These are phyloP conservation scores for Hoplias malabaricus DNA, from an alignment of 2,113 vertebrate species.

Conservation along the genomic window DNA sequence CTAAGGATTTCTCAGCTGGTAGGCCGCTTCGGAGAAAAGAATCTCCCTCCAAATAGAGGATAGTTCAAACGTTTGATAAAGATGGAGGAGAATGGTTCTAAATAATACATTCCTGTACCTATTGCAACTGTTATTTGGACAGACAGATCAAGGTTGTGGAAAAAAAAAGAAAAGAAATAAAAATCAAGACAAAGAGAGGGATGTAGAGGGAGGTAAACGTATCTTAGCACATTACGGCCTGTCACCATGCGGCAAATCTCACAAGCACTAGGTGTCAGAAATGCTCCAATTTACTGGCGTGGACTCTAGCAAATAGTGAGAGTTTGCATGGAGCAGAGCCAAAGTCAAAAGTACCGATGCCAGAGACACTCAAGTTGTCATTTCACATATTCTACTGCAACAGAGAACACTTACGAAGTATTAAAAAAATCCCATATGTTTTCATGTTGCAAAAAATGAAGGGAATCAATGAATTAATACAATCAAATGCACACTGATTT, in stretches of 20 bases:
- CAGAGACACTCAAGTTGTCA: not conserved
- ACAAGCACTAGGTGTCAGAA: slow-evolving; percentile 3
- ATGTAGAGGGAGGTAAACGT: not conserved
- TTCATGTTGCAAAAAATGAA: not conserved
- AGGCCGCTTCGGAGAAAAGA: not conserved
- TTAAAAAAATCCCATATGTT: not conserved
- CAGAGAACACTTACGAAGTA: not conserved
- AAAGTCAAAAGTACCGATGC: not conserved
- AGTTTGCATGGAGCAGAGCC: not conserved
- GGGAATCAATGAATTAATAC: too few relatives aligned
- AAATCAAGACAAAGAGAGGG: not conserved
- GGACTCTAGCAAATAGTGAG: not conserved
- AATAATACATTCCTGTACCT: slow-evolving; percentile 20
- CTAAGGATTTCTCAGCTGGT: slow-evolving; percentile 10
- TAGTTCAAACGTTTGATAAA: slow-evolving; percentile 14
- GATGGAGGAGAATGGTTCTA: slow-evolving; percentile 1
- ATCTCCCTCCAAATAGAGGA: not conserved
- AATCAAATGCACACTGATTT: too few relatives aligned
- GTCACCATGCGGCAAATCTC: not conserved
- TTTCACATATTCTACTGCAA: not conserved
- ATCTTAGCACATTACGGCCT: slow-evolving; percentile 4
- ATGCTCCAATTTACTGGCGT: not conserved
- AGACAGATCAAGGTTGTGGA: slow-evolving; percentile 5
- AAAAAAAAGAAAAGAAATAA: not conserved
- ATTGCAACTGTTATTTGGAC: slow-evolving; percentile 2